Conservation (phyloP, 92 coral and sea anemone species). For the Blastomussa wellsi region DNA sequence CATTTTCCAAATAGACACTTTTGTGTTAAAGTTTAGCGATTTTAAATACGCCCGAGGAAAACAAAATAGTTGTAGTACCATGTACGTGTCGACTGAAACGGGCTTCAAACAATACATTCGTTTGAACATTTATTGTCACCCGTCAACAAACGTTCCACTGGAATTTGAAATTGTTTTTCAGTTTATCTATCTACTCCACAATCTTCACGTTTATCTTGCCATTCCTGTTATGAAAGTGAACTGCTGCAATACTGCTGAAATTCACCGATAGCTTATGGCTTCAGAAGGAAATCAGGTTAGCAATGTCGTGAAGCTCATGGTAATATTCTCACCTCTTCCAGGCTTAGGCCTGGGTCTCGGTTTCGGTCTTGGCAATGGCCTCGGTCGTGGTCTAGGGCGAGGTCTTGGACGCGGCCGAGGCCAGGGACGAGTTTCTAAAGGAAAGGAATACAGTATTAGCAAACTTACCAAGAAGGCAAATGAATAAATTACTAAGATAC, state of each 20-base stretch:
- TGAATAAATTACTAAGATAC: neutral
- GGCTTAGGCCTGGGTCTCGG: slow-evolving; percentile 49
- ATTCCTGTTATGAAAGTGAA: neutral
- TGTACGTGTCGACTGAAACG: too few relatives aligned
- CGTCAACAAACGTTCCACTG: neutral
- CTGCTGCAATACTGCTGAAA: neutral
- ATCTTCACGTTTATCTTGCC: neutral
- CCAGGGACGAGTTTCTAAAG: slow-evolving; percentile 42
- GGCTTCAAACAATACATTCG: too few relatives aligned
- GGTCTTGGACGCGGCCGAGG: slow-evolving; percentile 57
- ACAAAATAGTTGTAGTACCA: too few relatives aligned
- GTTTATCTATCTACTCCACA: neutral
- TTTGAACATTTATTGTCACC: neutral
- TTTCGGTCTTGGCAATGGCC: slow-evolving; percentile 38
- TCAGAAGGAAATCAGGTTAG: neutral
- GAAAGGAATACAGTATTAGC: neutral
- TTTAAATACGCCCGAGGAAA: too few relatives aligned
- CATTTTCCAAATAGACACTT: too few relatives aligned
- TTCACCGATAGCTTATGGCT: neutral
- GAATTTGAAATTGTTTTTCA: neutral
- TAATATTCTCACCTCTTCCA: slow-evolving; percentile 18
- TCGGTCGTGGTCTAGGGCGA: slow-evolving; percentile 41
- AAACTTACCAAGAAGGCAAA: neutral
- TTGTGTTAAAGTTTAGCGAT: too few relatives aligned
- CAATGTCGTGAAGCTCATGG: neutral